A percentile compares a stretch with the other conserved stretches of the same genome.
These are phyloP conservation scores for Scrobipalpa costella DNA, from an alignment of 2,888 invertebrate genomes.

Conservation along the genomic window DNA sequence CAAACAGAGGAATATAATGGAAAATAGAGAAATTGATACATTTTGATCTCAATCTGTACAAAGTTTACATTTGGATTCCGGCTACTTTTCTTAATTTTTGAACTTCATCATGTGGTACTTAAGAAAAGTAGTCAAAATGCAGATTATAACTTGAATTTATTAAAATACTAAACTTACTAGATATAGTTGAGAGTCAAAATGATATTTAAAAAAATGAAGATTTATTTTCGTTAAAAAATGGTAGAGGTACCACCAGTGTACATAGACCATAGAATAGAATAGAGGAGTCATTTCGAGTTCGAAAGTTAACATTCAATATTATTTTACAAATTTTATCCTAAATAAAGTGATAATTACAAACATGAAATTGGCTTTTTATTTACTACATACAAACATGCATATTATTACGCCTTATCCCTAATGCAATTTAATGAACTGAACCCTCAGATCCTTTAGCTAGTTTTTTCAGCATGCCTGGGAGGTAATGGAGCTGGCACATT, in stretches of 20 bases:
- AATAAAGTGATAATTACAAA: slow-evolving; percentile 63
- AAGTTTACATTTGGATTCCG: not conserved
- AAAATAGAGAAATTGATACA: not conserved
- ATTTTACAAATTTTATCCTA: slow-evolving; percentile 69
- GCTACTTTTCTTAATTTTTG: not conserved
- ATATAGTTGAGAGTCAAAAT: slow-evolving; percentile 43
- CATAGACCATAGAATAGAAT: slow-evolving; percentile 37
- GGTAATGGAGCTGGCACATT: no score
- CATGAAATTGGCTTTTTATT: slow-evolving; percentile 14
- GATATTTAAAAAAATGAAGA: slow-evolving; percentile 52
- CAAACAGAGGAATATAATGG: not conserved
- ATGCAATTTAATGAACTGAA: no score
- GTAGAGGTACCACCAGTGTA: slow-evolving; percentile 47
- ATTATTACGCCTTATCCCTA: no score
- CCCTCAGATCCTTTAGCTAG: no score
- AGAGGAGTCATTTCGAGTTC: slow-evolving; percentile 36
- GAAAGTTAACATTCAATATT: slow-evolving; percentile 56
- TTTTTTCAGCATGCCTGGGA: no score
- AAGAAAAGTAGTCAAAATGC: not conserved
- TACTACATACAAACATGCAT: not conserved
- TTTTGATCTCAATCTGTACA: slow-evolving; percentile 1
- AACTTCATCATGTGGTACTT: not conserved
- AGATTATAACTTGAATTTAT: slow-evolving; percentile 15
- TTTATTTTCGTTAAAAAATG: slow-evolving; percentile 69
- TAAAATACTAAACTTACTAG: slow-evolving; percentile 39